Conservation (phyloP, 2,888 invertebrate genomes). For the Metacarcinus magister region DNA sequence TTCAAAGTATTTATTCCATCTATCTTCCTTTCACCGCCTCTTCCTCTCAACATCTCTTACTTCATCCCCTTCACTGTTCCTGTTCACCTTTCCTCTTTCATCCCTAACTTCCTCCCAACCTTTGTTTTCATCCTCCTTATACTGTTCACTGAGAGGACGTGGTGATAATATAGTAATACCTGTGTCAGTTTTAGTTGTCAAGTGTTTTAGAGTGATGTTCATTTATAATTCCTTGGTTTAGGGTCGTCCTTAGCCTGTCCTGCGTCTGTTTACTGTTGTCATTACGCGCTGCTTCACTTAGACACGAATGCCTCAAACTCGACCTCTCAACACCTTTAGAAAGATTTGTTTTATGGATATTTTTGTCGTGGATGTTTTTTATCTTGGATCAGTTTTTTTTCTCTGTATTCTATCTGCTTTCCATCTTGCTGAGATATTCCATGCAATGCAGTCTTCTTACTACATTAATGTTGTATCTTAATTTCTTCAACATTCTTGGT, state of each 20-base stretch:
- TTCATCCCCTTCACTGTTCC: too few species aligned
- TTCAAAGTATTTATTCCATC: too few species aligned
- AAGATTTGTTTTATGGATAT: not conserved
- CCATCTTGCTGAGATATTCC: not conserved
- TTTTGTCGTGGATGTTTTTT: not conserved
- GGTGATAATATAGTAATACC: too few species aligned
- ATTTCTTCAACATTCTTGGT: not conserved
- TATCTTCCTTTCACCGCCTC: too few species aligned
- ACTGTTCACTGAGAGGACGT: too few species aligned
- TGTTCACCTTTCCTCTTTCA: too few species aligned
- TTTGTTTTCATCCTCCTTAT: too few species aligned
- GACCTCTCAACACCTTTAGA: not conserved
- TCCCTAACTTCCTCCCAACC: too few species aligned
- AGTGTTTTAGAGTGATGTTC: too few species aligned
- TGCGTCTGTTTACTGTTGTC: not conserved
- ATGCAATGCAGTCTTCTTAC: not conserved
- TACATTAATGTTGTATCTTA: not conserved
- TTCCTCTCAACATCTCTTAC: too few species aligned
- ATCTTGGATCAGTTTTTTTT: not conserved
- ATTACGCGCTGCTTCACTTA: not conserved
- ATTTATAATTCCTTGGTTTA: too few species aligned
- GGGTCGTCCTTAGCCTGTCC: not conserved
- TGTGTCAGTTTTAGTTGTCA: too few species aligned
- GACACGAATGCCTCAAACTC: not conserved
- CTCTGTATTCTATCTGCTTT: not conserved